Conservation (phyloP, 92 coral and sea anemone genomes). For the Umimayanthus kanabou region DNA sequence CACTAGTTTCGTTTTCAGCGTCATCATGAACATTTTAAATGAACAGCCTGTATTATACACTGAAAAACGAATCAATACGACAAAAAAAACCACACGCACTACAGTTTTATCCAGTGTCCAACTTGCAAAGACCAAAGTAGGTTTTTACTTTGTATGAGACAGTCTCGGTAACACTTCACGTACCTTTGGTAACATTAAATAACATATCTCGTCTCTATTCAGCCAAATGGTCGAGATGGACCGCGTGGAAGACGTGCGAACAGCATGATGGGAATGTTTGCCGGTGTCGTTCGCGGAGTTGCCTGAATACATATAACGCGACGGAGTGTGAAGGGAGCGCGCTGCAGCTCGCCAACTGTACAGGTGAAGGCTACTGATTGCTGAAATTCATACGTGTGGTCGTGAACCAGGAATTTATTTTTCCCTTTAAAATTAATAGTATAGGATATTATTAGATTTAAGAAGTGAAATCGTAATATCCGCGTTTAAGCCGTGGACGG, state of each 20-base stretch:
- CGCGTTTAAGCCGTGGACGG: too few relatives aligned
- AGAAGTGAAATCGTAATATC: too few relatives aligned
- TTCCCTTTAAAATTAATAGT: too few relatives aligned
- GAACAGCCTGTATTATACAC: too few relatives aligned
- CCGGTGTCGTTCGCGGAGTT: constrained; percentile 74
- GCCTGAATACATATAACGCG: constrained; percentile 54
- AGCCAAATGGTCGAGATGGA: constrained; percentile 81
- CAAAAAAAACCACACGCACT: too few relatives aligned
- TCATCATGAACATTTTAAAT: too few relatives aligned
- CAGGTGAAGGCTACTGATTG: constrained; percentile 84
- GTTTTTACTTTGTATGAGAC: too few relatives aligned
- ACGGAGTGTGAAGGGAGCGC: constrained; percentile 65
- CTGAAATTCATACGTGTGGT: too few relatives aligned
- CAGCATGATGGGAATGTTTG: constrained; percentile 79
- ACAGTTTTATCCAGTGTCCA: too few relatives aligned
- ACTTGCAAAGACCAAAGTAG: background rate
- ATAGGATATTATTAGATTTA: too few relatives aligned
- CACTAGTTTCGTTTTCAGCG: too few relatives aligned
- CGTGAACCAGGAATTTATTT: background rate
- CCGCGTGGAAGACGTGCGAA: constrained; percentile 69
- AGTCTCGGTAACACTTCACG: background rate
- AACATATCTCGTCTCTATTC: background rate
- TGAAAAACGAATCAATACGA: too few relatives aligned
- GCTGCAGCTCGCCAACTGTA: constrained; percentile 72
- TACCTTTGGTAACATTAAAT: background rate